Evolutionary conservation across 1,140 invertebrate species (phyloP).

Genomic region (Octopus bimaculoides): DNA sequence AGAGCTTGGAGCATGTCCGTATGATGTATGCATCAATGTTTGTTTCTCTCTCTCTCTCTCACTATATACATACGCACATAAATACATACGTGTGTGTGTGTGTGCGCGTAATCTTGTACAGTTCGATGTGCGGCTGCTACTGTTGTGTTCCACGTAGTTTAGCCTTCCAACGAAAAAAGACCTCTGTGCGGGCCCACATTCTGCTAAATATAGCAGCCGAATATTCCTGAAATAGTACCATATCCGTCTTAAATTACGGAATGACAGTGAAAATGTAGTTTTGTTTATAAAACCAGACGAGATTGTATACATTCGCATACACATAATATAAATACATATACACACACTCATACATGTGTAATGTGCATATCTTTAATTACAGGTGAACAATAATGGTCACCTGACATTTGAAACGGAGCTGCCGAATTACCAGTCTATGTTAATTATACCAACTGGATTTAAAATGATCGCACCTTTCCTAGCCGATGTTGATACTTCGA

Average conservation of each 20-base stretch:
- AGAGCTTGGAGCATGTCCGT: too few relatives aligned
- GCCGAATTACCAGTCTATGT: conserved; percentile 53
- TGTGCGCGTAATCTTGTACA: too few relatives aligned
- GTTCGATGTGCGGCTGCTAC: too few relatives aligned
- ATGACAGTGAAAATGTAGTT: background rate
- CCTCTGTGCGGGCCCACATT: too few relatives aligned
- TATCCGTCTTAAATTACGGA: background rate
- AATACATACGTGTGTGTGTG: too few relatives aligned
- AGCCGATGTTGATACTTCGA: conserved; percentile 82
- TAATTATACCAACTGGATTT: conserved; percentile 81
- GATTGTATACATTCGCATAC: background rate
- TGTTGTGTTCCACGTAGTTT: too few relatives aligned
- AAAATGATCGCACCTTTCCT: conserved; percentile 88
- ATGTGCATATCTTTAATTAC: conserved; percentile 27
- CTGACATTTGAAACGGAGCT: conserved; percentile 86
- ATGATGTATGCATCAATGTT: too few relatives aligned
- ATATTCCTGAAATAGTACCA: too few relatives aligned
- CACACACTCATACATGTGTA: background rate
- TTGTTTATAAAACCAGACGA: background rate
- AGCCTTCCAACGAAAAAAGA: too few relatives aligned
- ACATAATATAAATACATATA: background rate
- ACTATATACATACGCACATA: too few relatives aligned
- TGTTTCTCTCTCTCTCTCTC: too few relatives aligned
- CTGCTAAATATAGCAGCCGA: too few relatives aligned
- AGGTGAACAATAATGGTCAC: conserved; percentile 90